Evolutionary conservation across 1,140 invertebrate genomes (phyloP), one percentile per base, ranked within the genome.

Genomic region (Brachystomella parvula): DNA sequence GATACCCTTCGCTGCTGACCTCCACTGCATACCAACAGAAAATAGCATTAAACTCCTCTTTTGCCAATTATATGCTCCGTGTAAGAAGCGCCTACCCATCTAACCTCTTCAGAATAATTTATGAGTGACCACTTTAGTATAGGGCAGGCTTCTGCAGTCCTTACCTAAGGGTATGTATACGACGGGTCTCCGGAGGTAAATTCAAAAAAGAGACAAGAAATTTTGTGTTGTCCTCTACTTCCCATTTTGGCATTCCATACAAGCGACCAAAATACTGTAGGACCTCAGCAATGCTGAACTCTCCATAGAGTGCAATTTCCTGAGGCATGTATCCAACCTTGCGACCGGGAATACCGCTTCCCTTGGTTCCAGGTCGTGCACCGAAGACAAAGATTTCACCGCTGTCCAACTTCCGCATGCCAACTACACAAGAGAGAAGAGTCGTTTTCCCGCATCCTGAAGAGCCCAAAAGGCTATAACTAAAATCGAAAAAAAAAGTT

Each of bases 181-280:
- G 49, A 75, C 71, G 78, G 83, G 82, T 81, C 39, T 82, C 81
- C 71, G 85, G 82, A 47, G 87, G 87, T 39, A 89, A 76, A 77
- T 93, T 89, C 1, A 96, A 81, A 76, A 98, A 94, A 74, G 90
- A 86, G 0, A 96, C 77, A 1, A 98, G 81, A 79, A 96, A 97
- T 67, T 89, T 84, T 62, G 90, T 83, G 77, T 89, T 83, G 32
- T 86, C 83, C 47, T 89, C 84, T 2, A 94, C 86, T 73, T 88
- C 82, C 2, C 79, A 75, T 0, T 84, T 86, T 0, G 80, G 78
- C 88, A 96, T 90, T 15, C 87, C 87, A 63, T 89, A 86, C 61
- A 94, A 86, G 82, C 89, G 87, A 1, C 93, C 93, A 76, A 95
- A 96, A 77, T 93, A 97, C 66, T 87, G 84, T 76, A 96, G 83